Conservation (phyloP, 2,113 vertebrate species). For the Odocoileus virginianus region DNA sequence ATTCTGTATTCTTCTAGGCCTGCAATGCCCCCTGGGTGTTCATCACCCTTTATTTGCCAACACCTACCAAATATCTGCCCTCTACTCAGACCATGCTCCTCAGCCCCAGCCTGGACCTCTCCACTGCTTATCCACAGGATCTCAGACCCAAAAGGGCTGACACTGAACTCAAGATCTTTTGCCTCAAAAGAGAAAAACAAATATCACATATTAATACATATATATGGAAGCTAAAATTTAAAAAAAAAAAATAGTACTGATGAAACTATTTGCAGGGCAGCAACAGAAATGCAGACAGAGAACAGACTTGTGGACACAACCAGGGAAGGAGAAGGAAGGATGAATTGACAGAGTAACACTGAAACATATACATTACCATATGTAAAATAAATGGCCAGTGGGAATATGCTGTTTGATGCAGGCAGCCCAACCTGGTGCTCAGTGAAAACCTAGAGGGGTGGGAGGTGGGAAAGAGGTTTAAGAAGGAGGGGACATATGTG, state of each 20-base stretch:
- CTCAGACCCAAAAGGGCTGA: not conserved
- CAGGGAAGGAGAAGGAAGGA: not conserved
- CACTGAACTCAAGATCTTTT: not conserved
- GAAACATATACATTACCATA: not conserved
- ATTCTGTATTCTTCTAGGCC: not conserved
- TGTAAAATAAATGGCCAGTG: not conserved
- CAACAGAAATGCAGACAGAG: not conserved
- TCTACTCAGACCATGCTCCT: not conserved
- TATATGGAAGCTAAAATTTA: not conserved
- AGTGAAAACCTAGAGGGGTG: not conserved
- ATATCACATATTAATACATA: not conserved
- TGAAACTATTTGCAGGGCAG: not conserved
- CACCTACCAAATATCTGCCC: not conserved
- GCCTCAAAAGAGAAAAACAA: not conserved
- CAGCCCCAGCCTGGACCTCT: not conserved
- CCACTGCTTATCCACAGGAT: not conserved
- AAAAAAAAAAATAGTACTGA: not conserved
- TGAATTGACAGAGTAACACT: not conserved
- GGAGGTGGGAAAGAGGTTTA: not conserved
- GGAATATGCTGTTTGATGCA: not conserved
- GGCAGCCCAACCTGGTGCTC: not conserved
- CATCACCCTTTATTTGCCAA: not conserved
- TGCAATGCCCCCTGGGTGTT: too few relatives aligned
- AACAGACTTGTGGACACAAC: not conserved
- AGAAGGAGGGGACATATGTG: not conserved